Conservation (phyloP, 2,888 invertebrate species). For the Meiosimyza platycephala region DNA sequence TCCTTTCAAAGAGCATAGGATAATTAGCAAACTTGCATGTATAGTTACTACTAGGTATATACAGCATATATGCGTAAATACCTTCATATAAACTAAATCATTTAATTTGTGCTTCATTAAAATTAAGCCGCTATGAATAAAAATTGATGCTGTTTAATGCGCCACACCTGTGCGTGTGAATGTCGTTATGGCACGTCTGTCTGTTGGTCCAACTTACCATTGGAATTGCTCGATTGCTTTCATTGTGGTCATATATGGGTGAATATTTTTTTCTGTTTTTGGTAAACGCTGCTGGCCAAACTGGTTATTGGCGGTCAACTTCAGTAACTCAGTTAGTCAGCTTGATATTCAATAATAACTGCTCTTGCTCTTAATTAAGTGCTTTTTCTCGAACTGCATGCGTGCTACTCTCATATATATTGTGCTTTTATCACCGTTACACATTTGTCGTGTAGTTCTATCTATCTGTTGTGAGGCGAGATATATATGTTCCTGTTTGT, state of each 20-base stretch:
- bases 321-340: no score
- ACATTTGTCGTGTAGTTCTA: no score
- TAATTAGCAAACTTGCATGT: neutral
- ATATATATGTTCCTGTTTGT: no score
- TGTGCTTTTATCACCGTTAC: no score
- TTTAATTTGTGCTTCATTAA: conserved; percentile 18
- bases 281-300: neutral
- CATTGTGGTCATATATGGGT: neutral
- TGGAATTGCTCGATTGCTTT: neutral
- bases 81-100: neutral
- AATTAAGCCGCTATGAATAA: conserved; percentile 16
- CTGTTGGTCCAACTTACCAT: neutral
- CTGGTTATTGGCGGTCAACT: conserved; percentile 4
- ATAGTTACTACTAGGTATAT: no score
- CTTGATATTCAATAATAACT: neutral
- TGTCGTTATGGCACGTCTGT: no score
- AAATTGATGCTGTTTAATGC: neutral
- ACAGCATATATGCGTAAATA: neutral
- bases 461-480: no score
- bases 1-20: neutral
- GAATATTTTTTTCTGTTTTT: neutral
- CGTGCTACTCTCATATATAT: neutral
- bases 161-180: no score
- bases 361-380: conserved; percentile 22
- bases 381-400: neutral